Base-by-base conservation (phyloP, 2,113 vertebrate genomes). In the Thinocorus orbignyianus region DNA sequence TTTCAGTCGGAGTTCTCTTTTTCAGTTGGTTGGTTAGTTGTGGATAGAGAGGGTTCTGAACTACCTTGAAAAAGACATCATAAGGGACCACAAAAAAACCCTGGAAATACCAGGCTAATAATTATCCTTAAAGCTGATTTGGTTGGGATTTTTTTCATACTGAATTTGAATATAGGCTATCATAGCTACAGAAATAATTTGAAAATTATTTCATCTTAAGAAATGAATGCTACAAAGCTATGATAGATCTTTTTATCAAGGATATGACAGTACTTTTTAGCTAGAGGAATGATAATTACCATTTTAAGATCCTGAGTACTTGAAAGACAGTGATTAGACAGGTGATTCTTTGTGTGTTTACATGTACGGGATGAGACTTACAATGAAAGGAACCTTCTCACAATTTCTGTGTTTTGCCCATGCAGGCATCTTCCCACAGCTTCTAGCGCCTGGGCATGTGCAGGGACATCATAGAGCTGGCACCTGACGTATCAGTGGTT, bases 241-340 rank as follows among this genome's bases (percentile, higher is more conserved):
- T 57, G 28, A 28, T 30, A 69, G 33, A 39, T 71, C 61, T 81
- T 14, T 60, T 46, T 46, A 46, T 46, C 44, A 46, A 46, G 46
- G 7, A 46, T 44, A 44, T 17, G 41, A 41, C 13, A 41, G 41
- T 90, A 37, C 15, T 48, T 84, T 70, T 54, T 90, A 78, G 46
- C 28, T 78, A 48, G 16, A 64, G 41, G n/a, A 96, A 74, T 62
- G 8, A 25, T 51, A 69, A 66, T 58, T 88, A 46, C 51, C 41
- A 55, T 57, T 57, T 86, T 81, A 81, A 68, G 55, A 71, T 95
- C 74, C 62, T 90, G 52, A 81, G 31, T 91, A 91, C 74, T 96
- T 96, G 91, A 96, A 95, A 95, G 76, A 30, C 39, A 52, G 31
- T 41, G 17, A 93, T 55, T 81, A 86, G 39, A 41, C 42, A 86